Percentiles rank a stretch among this genome's conserved stretches.
Evolutionary conservation across 2,113 vertebrate genomes (phyloP).

Genomic region (Oxyura jamaicensis): DNA sequence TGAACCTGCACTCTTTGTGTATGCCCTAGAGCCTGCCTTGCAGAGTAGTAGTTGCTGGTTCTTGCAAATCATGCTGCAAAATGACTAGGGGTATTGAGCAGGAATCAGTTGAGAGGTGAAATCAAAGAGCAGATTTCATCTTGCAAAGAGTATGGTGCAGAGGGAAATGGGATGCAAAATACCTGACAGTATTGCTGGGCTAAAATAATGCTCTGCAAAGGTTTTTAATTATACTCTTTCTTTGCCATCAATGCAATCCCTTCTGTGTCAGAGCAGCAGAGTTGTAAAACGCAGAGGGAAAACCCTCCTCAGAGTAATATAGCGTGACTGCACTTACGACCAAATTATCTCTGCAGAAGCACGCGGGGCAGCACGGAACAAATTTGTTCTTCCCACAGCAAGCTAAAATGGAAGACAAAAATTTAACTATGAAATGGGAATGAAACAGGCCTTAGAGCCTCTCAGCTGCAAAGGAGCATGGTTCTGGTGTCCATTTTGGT

Average conservation of each 20-base stretch:
- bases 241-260: neutral
- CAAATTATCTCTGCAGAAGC: neutral
- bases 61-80: neutral
- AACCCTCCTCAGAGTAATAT: neutral
- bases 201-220: neutral
- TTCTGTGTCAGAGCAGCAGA: neutral
- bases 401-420: neutral
- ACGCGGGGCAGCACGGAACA: neutral
- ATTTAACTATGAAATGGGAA: neutral
- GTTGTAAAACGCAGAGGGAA: neutral
- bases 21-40: neutral
- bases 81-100: neutral
- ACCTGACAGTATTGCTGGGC: neutral
- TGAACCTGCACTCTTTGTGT: neutral
- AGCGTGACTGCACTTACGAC: neutral
- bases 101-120: neutral
- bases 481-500: neutral
- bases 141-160: neutral
- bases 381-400: neutral
- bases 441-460: neutral
- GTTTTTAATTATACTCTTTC: neutral
- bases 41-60: neutral
- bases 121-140: neutral
- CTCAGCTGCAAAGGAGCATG: neutral
- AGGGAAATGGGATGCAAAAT: neutral